Evolutionary conservation across 2,797 vertebrate species (phyloP), one percentile per base, ranked within the genome.

Genomic region (Enteromius fasciolatus): DNA sequence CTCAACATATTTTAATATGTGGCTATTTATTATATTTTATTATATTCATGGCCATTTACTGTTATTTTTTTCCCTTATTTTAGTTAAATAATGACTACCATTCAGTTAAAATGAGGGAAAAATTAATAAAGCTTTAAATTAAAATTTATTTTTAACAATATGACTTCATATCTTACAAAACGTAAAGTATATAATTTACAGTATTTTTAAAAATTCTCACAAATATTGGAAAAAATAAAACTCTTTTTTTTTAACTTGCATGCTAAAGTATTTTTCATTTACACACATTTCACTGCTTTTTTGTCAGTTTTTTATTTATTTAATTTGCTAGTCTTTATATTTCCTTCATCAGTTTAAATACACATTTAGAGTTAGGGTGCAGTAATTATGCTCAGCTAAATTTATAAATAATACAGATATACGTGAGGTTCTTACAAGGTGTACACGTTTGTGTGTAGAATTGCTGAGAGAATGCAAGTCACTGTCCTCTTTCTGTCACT

Each of bases 401-500:
- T 59, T 1, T 76, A 41, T 44, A 48, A 72, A 14, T 67, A 36
- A 50, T 12, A 54, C 15, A 57, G 17, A 2, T 82, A 20, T 7
- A 9, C 15, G 11, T 36, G 39, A 52, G 10, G 46, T 25, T 12
- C 12, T 44, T 63, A 36, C 10, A 44, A 67, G 39, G 48, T n/a
- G n/a, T 80, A 48, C 33, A 31, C 5, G 31, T 48, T 41, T 41
- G 54, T 72, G 36, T 63, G 76, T 83, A 73, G 67, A 67, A 20
- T 12, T 66, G 72, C 36, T 79, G 54, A 78, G 70, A 66, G 39
- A 59, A 61, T 46, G 12, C 46, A 5, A 33, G 12, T 17, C 59
- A 25, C 78, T 72, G 84, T 72, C 79, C 85, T 76, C 25, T 41
- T 84, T 78, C 76, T 82, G 76, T 84, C 79, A 76, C 54, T 48